A percentile compares a stretch with the other conserved stretches of the same genome.
phyloP scores from a whole-genome alignment of 2,888 invertebrate species.

The Gortyna flavago region DNA sequence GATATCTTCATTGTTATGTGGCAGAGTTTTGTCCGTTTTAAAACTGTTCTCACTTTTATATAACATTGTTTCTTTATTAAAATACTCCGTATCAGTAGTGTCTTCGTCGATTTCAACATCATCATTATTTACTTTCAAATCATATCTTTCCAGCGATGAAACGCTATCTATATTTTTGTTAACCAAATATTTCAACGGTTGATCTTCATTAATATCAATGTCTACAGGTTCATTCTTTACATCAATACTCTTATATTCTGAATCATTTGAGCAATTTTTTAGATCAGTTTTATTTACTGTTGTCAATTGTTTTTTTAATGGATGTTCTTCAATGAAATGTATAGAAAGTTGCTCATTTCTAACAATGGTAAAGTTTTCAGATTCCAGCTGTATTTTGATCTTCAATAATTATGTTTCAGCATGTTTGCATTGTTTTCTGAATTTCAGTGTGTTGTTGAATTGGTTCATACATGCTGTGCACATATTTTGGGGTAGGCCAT shows the following conservation, averaged over 20 bases:
- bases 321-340: constrained; percentile 1
- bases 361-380: not conserved
- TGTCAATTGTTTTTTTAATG: not conserved
- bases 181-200: constrained; percentile 15
- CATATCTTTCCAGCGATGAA: not conserved
- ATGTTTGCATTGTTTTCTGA: constrained; percentile 72
- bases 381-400: constrained; percentile 29
- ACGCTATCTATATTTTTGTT: not conserved
- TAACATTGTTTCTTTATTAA: not conserved
- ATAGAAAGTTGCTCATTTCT: constrained; percentile 2
- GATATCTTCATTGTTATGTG: not conserved
- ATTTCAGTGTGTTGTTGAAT: constrained; percentile 68
- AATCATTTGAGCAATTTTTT: not conserved
- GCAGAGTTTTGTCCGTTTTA: not conserved
- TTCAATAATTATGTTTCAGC: constrained; percentile 66
- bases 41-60: not conserved
- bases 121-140: not conserved
- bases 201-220: not conserved
- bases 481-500: constrained; percentile 55
- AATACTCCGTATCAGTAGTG: not conserved
- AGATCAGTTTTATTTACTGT: not conserved
- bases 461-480: constrained; percentile 46
- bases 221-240: constrained; percentile 10
- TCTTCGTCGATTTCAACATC: not conserved
- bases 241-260: not conserved